Evolutionary conservation across 2,113 vertebrate genomes (phyloP).

Genomic region (Notothenia rossii): DNA sequence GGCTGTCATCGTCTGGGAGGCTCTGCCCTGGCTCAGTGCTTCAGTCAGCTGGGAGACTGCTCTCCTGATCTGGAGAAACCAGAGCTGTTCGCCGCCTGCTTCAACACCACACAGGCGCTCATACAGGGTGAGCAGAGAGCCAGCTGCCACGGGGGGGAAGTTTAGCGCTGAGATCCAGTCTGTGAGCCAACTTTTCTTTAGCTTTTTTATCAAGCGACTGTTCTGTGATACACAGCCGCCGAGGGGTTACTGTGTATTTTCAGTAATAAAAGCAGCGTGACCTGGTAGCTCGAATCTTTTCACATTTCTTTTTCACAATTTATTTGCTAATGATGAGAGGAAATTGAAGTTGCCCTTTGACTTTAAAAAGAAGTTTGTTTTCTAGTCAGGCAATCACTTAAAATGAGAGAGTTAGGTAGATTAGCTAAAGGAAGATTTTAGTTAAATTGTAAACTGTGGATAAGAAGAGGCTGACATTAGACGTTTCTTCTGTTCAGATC

Average conservation of each 20-base stretch:
- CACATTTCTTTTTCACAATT: neutral
- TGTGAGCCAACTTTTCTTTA: neutral
- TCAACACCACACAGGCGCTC: constrained; percentile 88
- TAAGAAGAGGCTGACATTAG: neutral
- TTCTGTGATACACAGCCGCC: constrained; percentile 38
- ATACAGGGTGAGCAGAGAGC: constrained; percentile 79
- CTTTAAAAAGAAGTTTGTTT: no score
- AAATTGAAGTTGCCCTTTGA: neutral
- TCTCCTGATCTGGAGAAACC: constrained; percentile 90
- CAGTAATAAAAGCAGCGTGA: neutral
- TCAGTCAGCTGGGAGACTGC: constrained; percentile 89
- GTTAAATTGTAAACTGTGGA: neutral
- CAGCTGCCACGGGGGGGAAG: neutral
- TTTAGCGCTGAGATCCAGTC: neutral
- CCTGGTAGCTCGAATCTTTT: neutral
- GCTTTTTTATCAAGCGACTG: neutral
- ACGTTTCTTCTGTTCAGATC: constrained; percentile 74
- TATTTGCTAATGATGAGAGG: neutral
- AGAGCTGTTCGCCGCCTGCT: constrained; percentile 82
- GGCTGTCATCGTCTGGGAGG: constrained; percentile 89
- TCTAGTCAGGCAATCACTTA: neutral
- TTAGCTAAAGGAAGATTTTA: no score
- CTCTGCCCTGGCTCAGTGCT: constrained; percentile 93
- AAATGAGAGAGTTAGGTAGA: neutral
- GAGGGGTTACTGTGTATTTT: constrained; percentile 35